Evolutionary conservation across 2,797 vertebrate species (phyloP), one percentile per base, ranked within the genome.

Genomic region (Urophycis tenuis): DNA sequence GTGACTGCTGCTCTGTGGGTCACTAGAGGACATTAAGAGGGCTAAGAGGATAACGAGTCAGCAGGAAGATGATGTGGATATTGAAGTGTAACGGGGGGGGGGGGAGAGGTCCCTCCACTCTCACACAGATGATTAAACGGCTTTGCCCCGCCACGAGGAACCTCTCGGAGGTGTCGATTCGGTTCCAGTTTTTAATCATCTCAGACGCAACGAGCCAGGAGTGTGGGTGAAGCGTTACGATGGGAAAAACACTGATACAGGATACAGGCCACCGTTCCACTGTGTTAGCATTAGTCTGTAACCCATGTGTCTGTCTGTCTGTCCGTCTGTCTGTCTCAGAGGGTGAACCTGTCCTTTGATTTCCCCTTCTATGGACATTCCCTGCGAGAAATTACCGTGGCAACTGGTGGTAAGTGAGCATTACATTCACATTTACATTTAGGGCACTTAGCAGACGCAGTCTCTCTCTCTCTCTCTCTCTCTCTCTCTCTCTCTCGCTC

Each of bases 361-460:
- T 99, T 99, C 92, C 97, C 97, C 87, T 99, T 99, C 93, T 99
- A 99, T 76, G 98, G 98, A 80, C 96, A 99, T 94, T 96, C 95
- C 87, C 95, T 99, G 85, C 95, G 95, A 87, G 98, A 99, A 95
- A 96, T 99, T 94, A 99, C 97, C 78, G 97, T 99, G 91, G 98
- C 97, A 84, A 99, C 98, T 81, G 98, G 98, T 75, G 98, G 98
- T 99, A 95, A 98, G 97, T 97, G 87, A 81, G 87, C 89, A n/a
- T n/a, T n/a, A n/a, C n/a, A n/a, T n/a, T n/a, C n/a, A n/a, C 67
- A n/a, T n/a, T n/a, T n/a, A n/a, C n/a, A n/a, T n/a, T n/a, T n/a
- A n/a, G n/a, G n/a, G n/a, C n/a, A n/a, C n/a, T n/a, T n/a, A n/a
- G n/a, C n/a, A n/a, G n/a, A n/a, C n/a, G n/a, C n/a, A n/a, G n/a